Conservation (phyloP, 2,797 vertebrate genomes). For the Pipistrellus kuhlii region DNA sequence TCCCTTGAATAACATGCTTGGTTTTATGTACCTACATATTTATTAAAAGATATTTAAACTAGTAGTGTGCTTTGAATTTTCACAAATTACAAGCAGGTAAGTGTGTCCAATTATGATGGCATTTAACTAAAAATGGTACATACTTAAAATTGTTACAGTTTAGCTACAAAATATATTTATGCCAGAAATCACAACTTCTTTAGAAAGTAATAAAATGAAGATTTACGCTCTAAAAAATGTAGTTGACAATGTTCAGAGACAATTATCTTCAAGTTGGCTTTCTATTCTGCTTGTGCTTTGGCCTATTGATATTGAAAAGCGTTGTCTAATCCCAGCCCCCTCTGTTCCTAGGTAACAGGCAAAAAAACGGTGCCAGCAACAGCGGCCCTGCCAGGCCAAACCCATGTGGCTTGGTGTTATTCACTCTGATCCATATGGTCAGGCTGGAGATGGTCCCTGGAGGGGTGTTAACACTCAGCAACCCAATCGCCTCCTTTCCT, state of each 20-base stretch:
- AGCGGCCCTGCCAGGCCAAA: conserved; percentile 92
- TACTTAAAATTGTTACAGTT: conserved; percentile 59
- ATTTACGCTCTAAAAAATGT: conserved; percentile 69
- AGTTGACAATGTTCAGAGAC: conserved; percentile 70
- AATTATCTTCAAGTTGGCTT: conserved; percentile 84
- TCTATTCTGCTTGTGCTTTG: conserved; percentile 84
- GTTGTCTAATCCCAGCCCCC: conserved; percentile 90
- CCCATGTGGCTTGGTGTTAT: conserved; percentile 91
- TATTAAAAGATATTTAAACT: conserved; percentile 53
- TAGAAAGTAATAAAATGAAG: conserved; percentile 63
- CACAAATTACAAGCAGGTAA: conserved; percentile 74
- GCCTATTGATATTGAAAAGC: conserved; percentile 86
- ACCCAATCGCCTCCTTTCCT: conserved; percentile 87
- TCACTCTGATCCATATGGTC: conserved; percentile 93
- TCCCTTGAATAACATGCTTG: conserved; percentile 31
- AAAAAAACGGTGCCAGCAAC: conserved; percentile 91
- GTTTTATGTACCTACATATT: conserved; percentile 50
- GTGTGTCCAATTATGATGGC: conserved; percentile 49
- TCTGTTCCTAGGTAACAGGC: conserved; percentile 94
- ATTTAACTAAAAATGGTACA: conserved; percentile 50
- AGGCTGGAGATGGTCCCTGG: conserved; percentile 90
- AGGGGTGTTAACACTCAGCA: conserved; percentile 92
- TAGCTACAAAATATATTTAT: conserved; percentile 64
- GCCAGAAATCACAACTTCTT: conserved; percentile 61
- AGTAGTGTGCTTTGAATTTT: conserved; percentile 69